Evolutionary conservation across 2,797 vertebrate genomes (phyloP).

Genomic region (Melanotaenia maccullochi): DNA sequence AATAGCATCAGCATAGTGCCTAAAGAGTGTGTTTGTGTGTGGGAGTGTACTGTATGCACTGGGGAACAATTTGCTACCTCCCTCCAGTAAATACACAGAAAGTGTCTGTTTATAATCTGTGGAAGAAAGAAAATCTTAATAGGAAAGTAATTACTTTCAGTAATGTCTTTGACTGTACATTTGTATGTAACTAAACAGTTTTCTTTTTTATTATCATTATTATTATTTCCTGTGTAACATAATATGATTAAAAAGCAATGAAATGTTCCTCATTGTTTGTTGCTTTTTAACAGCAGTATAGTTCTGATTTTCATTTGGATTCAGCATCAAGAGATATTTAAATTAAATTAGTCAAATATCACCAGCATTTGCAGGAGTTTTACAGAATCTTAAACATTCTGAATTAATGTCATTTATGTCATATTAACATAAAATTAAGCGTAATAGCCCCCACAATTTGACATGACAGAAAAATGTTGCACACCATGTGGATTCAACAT

Average conservation of each 20-base stretch:
- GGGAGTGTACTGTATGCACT: conserved; percentile 54
- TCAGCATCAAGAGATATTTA: conserved; percentile 27
- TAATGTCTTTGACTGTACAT: conserved; percentile 26
- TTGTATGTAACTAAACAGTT: conserved; percentile 4
- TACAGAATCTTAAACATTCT: conserved; percentile 6
- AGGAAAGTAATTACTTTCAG: conserved; percentile 52
- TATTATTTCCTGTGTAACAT: conserved; percentile 9
- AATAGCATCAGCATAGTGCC: conserved; percentile 63
- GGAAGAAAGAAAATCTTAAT: conserved; percentile 57
- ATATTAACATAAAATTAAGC: background rate
- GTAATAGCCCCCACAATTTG: background rate
- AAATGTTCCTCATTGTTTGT: conserved; percentile 11
- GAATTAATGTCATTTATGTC: background rate
- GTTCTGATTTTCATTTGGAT: conserved; percentile 29
- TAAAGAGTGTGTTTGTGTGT: conserved; percentile 57
- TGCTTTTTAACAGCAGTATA: conserved; percentile 4
- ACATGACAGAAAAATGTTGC: background rate
- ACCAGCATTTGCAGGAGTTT: background rate
- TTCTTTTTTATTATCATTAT: background rate
- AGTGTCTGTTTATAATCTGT: conserved; percentile 48
- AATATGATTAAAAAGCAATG: conserved; percentile 30
- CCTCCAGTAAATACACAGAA: conserved; percentile 62
- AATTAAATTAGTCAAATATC: conserved; percentile 7
- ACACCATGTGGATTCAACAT: background rate
- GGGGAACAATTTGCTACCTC: conserved; percentile 67